Base-by-base conservation (phyloP, 2,888 invertebrate species). In the Ypsolopha sequella region DNA sequence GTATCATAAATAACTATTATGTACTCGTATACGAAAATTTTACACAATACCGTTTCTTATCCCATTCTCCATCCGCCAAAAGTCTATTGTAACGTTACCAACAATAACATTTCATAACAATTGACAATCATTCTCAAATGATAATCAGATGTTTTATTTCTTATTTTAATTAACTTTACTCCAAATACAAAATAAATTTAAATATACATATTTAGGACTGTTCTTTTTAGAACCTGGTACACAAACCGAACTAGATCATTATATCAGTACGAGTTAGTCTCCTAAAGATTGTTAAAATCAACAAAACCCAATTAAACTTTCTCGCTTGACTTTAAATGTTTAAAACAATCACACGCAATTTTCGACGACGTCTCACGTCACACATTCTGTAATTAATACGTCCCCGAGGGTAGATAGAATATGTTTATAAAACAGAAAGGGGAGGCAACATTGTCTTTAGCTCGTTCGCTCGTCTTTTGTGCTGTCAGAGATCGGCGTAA, bases 111-210 rank as follows among this genome's bases (percentile, higher is more conserved):
- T 24, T 24, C 24, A 45, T 46, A 46, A 46, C 46, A 46, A 46
- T 11, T 46, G 46, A 46, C 46, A 36, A 34, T 46, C 7, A 34
- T 11, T 33, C 33, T 34, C 34, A 46, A 1, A 10, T 46, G 34
- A 33, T 4, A 43, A 6, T 9, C 43, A 13, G 13, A 13, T 14
- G 34, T 11, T 34, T 34, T n/a, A 35, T 9, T n/a, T 9, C n/a
- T 35, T 46, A 46, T 46, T 46, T 46, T 46, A 46, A 46, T 46
- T 46, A 46, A 46, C 35, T 46, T n/a, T 35, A 34, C 35, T 46
- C 35, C 4, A 24, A 24, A 24, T 24, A 24, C 24, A 24, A 24
- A 24, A 24, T 24, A 3, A 3, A 24, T 24, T 2, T 24, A 24
- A 24, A 24, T 24, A 24, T 24, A 4, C 24, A 24, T 24, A 24